Evolutionary conservation across 2,797 vertebrate species (phyloP), one percentile per base, ranked within the genome.

Genomic region (Melanotaenia boesemani): DNA sequence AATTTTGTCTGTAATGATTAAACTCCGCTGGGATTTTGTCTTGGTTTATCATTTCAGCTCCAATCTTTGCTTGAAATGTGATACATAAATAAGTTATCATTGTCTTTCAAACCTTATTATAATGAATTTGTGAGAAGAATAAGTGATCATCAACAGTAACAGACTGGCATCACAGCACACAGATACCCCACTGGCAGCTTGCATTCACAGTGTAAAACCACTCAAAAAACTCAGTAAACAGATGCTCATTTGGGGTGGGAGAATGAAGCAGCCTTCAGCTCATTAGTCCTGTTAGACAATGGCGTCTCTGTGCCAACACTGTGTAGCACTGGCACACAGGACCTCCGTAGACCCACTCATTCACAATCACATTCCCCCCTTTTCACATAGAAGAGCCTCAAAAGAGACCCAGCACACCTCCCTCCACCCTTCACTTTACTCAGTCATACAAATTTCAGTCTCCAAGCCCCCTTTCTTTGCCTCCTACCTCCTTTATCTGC

Each of bases 271-370:
- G 81, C 76, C 82, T 68, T 77, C 86, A 82, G 86, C 86, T 91
- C 75, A 84, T 94, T 92, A 91, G 85, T 63, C 48, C n/a, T n/a
- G n/a, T n/a, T n/a, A n/a, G n/a, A 94, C 93, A 95, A 94, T 90
- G 79, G 86, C 87, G 65, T 80, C 87, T 88, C 92, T 95, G 89
- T 94, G 93, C 92, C 91, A 93, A 77, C 72, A 56, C 84, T 64
- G 76, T 64, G 64, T 74, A 85, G 79, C 73, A 46, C 84, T 87
- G 87, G 86, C 88, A 90, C 88, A 87, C 90, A 89, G 86, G 85
- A 88, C 76, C 83, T 46, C 77, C 83, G 83, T 88, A 85, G 87
- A 80, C 72, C 67, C 72, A 76, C 81, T 85, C 89, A 81, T 92
- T 92, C 89, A 86, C 83, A 32, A 88, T 80, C 68, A 50, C 83